These are phyloP conservation scores for Motacilla alba DNA, from an alignment of 2,113 vertebrate genomes.

Conservation along the genomic window DNA sequence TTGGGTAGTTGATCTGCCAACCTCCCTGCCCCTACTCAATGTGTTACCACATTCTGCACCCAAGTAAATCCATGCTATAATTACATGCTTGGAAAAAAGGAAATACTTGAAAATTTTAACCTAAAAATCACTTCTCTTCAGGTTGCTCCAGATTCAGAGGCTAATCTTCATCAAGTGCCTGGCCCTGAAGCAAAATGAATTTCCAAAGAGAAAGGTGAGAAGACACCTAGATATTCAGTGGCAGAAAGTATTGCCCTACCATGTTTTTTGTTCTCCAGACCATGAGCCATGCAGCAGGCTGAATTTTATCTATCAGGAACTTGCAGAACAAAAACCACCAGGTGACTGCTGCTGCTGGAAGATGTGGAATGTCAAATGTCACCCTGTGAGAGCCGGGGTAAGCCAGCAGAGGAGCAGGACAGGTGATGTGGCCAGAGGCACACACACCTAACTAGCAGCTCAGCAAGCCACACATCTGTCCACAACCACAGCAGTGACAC, in stretches of 20 bases:
- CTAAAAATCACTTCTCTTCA: not conserved
- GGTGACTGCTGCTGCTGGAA: not conserved
- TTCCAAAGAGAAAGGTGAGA: not conserved
- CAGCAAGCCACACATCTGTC: not conserved
- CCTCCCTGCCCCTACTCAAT: not conserved
- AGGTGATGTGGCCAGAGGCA: conserved; percentile 30
- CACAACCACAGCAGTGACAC: not conserved
- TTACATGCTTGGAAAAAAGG: not conserved
- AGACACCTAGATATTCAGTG: not conserved
- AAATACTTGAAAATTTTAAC: not conserved
- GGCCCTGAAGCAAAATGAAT: not conserved
- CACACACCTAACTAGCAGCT: not conserved
- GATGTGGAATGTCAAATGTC: not conserved
- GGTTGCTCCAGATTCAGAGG: not conserved
- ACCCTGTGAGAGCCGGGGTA: not conserved
- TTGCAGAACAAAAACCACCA: not conserved
- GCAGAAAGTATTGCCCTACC: not conserved
- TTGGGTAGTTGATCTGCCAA: not conserved
- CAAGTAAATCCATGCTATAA: not conserved
- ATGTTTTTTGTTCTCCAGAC: not conserved
- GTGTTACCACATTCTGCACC: not conserved
- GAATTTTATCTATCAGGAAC: not conserved
- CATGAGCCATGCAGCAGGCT: not conserved
- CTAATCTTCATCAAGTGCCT: not conserved
- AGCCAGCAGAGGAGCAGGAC: not conserved